Conservation (phyloP, 64 coral and sea anemone genomes). For the Montipora foliosa region DNA sequence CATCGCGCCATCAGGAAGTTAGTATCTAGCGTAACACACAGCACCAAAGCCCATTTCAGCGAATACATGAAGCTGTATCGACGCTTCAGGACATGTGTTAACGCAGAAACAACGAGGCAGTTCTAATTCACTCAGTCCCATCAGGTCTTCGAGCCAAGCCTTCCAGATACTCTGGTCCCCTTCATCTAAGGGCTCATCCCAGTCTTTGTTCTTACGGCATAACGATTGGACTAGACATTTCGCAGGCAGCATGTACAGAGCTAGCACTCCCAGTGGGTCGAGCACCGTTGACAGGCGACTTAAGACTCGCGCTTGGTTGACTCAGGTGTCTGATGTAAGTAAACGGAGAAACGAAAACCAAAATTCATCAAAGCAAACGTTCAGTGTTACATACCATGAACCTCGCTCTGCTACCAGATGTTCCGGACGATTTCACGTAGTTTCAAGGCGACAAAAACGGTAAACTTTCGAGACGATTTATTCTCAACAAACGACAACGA, state of each 20-base stretch:
- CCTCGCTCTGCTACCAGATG: too few relatives aligned
- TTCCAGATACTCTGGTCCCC: constrained; percentile 3
- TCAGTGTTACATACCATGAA: too few relatives aligned
- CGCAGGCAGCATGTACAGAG: constrained; percentile 13
- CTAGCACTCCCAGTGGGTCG: constrained; percentile 18
- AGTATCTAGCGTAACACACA: constrained; percentile 31
- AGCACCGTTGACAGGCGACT: background rate
- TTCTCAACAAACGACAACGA: too few relatives aligned
- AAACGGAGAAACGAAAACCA: too few relatives aligned
- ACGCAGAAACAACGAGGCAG: constrained; percentile 37
- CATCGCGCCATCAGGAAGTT: constrained; percentile 30
- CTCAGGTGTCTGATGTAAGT: too few relatives aligned
- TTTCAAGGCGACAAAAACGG: too few relatives aligned
- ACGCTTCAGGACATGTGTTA: background rate
- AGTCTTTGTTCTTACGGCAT: constrained; percentile 13
- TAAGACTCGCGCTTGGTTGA: too few relatives aligned
- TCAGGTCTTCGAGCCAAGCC: constrained; percentile 12
- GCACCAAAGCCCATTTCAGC: background rate
- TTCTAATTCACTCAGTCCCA: constrained; percentile 19
- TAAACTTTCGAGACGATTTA: too few relatives aligned
- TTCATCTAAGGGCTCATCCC: constrained; percentile 50
- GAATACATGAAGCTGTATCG: constrained; percentile 54
- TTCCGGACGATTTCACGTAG: too few relatives aligned
- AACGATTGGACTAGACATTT: constrained; percentile 41
- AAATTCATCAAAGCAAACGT: too few relatives aligned